These are phyloP conservation scores for Myotis davidii DNA, from an alignment of 2,113 vertebrate genomes.

Conservation along the genomic window DNA sequence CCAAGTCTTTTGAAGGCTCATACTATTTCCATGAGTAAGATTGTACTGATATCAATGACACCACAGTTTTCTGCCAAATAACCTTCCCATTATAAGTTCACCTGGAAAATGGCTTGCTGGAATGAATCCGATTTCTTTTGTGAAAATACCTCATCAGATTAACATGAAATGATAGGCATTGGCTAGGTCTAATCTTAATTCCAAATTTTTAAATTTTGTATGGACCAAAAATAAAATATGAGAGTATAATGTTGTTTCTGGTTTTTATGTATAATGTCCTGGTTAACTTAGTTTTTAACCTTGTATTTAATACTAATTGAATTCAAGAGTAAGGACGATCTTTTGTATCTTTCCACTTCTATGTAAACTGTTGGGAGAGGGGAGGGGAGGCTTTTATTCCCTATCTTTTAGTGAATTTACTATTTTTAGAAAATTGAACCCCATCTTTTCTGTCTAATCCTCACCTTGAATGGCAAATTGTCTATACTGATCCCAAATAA, in stretches of 20 bases:
- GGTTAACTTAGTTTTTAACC: constrained; percentile 36
- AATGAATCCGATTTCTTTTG: constrained; percentile 29
- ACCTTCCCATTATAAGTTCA: neutral
- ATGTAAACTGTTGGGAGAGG: neutral
- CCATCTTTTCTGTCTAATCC: neutral
- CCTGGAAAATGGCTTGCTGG: neutral
- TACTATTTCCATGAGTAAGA: neutral
- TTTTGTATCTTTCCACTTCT: neutral
- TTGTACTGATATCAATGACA: neutral
- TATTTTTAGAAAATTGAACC: neutral
- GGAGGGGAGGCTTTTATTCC: neutral
- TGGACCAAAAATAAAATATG: constrained; percentile 31
- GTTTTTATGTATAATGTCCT: neutral
- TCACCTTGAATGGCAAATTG: neutral
- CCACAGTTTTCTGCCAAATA: neutral
- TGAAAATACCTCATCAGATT: constrained; percentile 7
- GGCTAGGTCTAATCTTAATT: neutral
- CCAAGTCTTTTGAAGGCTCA: neutral
- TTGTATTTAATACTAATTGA: neutral
- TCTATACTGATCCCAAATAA: neutral
- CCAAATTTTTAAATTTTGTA: constrained; percentile 25
- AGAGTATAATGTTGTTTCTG: constrained; percentile 6
- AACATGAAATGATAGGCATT: neutral
- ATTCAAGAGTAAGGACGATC: neutral
- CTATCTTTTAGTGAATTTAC: neutral